Conservation (phyloP, 2,797 vertebrate genomes). For the Galago senegalensis region DNA sequence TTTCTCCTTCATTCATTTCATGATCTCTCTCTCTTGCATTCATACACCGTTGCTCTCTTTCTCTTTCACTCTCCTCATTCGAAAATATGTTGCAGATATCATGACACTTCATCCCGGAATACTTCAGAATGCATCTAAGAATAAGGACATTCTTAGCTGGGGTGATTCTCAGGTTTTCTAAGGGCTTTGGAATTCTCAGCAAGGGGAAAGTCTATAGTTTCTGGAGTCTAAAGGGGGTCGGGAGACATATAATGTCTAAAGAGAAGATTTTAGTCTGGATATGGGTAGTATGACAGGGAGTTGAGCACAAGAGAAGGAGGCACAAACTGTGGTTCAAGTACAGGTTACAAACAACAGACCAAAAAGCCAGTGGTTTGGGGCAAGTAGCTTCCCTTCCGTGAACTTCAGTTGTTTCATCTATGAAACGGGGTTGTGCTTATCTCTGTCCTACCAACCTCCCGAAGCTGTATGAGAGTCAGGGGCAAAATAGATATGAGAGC, state of each 20-base stretch:
- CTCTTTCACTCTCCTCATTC: not conserved
- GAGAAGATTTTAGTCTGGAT: slow-evolving; percentile 4
- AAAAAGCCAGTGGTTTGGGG: not conserved
- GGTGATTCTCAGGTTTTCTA: slow-evolving; percentile 42
- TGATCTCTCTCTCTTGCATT: not conserved
- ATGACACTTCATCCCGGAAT: slow-evolving; percentile 1
- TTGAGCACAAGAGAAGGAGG: slow-evolving; percentile 17
- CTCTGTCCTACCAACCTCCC: slow-evolving; percentile 17
- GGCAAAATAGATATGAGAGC: slow-evolving; percentile 22
- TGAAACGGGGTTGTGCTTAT: slow-evolving; percentile 45
- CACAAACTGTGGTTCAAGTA: not conserved
- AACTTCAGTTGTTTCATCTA: slow-evolving; percentile 47
- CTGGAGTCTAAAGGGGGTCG: not conserved
- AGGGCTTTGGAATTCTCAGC: slow-evolving; percentile 14
- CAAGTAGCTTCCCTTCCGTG: slow-evolving; percentile 51
- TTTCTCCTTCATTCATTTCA: not conserved
- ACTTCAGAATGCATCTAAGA: slow-evolving; percentile 32
- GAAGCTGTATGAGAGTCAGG: slow-evolving; percentile 53
- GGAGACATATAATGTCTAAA: slow-evolving; percentile 1
- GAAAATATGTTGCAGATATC: not conserved
- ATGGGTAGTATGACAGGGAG: not conserved
- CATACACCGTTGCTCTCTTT: not conserved
- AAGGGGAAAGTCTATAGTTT: slow-evolving; percentile 1
- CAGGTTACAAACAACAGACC: not conserved
- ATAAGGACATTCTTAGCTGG: not conserved